Conservation (phyloP, 2,888 invertebrate species). For the Meta bourneti region DNA sequence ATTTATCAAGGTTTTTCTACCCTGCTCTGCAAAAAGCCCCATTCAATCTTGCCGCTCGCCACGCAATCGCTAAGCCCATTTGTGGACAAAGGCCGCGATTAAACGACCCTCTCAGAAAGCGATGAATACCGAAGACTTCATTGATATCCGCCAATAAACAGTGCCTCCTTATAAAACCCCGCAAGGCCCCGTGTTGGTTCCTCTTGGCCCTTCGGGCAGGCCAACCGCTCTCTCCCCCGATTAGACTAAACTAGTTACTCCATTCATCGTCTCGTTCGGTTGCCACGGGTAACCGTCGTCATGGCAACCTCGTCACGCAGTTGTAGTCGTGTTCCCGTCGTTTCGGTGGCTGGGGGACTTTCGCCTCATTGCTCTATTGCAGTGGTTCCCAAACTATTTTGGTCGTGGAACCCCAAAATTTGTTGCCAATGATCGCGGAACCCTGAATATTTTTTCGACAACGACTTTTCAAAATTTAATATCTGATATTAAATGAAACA, state of each 20-base stretch:
- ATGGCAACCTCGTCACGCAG: slow-evolving; percentile 69
- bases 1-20: not conserved
- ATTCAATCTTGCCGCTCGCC: slow-evolving; percentile 51
- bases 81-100: slow-evolving; percentile 53
- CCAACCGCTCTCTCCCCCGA: slow-evolving; percentile 56
- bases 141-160: slow-evolving; percentile 75
- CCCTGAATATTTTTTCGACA: too few relatives aligned
- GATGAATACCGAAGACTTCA: slow-evolving; percentile 71
- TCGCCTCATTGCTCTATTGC: not conserved
- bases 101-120: slow-evolving; percentile 51
- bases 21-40: not conserved
- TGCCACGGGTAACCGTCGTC: slow-evolving; percentile 57
- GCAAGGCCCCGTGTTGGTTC: slow-evolving; percentile 53
- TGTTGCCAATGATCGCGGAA: too few relatives aligned
- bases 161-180: slow-evolving; percentile 62
- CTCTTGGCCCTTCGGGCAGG: slow-evolving; percentile 57
- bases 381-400: too few relatives aligned
- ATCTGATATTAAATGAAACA: too few relatives aligned
- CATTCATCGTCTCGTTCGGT: slow-evolving; percentile 74
- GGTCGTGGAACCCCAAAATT: too few relatives aligned
- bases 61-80: slow-evolving; percentile 45
- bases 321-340: slow-evolving; percentile 46
- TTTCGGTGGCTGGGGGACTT: slow-evolving; percentile 27
- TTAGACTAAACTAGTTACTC: slow-evolving; percentile 74
- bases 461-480: too few relatives aligned